Evolutionary conservation across 64 coral and sea anemone species (phyloP), one percentile per base, ranked within the genome.

Genomic region (Acropora tenuis): DNA sequence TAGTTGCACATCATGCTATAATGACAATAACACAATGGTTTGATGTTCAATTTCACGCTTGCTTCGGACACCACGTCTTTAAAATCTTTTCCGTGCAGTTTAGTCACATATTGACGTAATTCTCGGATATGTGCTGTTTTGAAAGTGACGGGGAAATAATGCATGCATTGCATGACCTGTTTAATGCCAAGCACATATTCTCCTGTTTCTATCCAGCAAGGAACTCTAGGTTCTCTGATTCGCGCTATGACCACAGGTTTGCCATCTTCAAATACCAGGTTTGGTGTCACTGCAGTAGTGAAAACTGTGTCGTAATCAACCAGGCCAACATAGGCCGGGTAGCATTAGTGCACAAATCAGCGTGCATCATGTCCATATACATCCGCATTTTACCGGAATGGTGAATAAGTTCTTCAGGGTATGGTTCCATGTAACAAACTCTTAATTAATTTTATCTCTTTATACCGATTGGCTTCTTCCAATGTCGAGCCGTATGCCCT

Each of bases 101-200:
- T 67, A 13, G 63, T 18, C 8, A 67, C 17, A 15, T 67, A 67
- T 18, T 67, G 7, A 67, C 63, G 63, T 3, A 67, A 11, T 67
- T 67, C 63, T 67, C 63, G 11, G 63, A 67, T 67, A 67, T 67
- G 63, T 67, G 72, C 72, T 6, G 72, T 74, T 74, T 41, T 74
- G 72, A 74, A 74, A 6, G 72, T 74, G 6, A 74, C 72, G 1
- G 72, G 72, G 19, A 74, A 74, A 41, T 74, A 74, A 41, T 74
- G 72, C 72, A 74, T 74, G 42, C 72, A 74, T 40, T 74, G 72
- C 72, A 74, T 74, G 19, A 74, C 72, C 20, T 74, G 72, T 20
- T 74, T 74, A 20, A 17, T 17, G 20, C 72, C 18, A 74, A 74
- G 72, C 20, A 74, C 20, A 41, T 74, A 74, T 5, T 17, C 41